Evolutionary conservation across 1,140 invertebrate species (phyloP).

Genomic region (Lucilia cuprina): DNA sequence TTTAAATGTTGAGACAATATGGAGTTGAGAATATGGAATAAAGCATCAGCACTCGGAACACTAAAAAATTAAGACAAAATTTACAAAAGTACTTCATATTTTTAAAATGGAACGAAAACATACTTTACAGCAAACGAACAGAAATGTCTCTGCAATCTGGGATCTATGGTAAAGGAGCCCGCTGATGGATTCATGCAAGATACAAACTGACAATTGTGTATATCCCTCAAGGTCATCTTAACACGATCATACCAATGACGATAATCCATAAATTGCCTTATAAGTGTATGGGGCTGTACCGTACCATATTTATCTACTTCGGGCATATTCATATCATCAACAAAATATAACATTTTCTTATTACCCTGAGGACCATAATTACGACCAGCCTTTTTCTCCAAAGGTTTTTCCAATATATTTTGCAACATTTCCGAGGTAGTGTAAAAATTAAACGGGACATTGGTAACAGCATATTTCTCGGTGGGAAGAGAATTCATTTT

Average conservation of each 20-base stretch:
- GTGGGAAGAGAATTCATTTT: conserved; percentile 75
- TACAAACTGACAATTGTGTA: conserved; percentile 91
- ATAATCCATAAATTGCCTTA: conserved; percentile 93
- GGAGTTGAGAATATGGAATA: conserved; percentile 83
- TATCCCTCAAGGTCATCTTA: conserved; percentile 88
- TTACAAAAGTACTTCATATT: background rate
- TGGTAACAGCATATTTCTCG: conserved; percentile 71
- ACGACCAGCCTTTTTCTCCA: conserved; percentile 93
- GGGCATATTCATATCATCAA: conserved; percentile 97
- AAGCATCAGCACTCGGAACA: conserved; percentile 83
- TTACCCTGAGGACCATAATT: conserved; percentile 92
- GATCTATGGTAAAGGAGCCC: conserved; percentile 92
- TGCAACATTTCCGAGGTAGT: conserved; percentile 93
- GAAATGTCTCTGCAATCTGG: conserved; percentile 90
- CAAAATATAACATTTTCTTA: conserved; percentile 90
- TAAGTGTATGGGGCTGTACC: conserved; percentile 91
- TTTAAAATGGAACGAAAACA: background rate
- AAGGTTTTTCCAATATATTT: conserved; percentile 85
- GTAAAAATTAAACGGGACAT: conserved; percentile 95
- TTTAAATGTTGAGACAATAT: conserved; percentile 81
- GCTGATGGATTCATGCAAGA: conserved; percentile 96
- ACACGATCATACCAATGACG: conserved; percentile 87
- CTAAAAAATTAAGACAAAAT: conserved; percentile 62
- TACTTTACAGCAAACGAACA: conserved; percentile 88
- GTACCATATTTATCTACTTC: conserved; percentile 94